phyloP scores from a whole-genome alignment of 2,888 invertebrate genomes.

The Hypselothyrea guttata region DNA sequence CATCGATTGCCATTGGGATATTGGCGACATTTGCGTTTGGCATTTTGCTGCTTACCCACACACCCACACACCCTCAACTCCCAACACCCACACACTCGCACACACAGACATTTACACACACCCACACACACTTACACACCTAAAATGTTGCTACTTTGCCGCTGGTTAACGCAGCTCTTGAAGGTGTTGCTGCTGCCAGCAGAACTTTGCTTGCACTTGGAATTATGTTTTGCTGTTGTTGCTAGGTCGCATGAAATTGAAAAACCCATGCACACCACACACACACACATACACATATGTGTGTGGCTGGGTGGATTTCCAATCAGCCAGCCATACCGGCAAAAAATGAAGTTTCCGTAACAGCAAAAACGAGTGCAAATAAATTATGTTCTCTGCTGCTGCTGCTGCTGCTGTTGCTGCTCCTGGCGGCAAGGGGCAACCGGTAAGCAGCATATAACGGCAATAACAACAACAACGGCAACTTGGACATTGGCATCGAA shows the following conservation, averaged over 20 bases:
- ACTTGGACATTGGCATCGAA: slow-evolving; percentile 62
- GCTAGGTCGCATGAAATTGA: slow-evolving; percentile 56
- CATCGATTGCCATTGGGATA: slow-evolving; percentile 77
- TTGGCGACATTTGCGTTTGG: slow-evolving; percentile 77
- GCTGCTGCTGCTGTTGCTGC: slow-evolving; percentile 25
- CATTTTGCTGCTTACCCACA: slow-evolving; percentile 62
- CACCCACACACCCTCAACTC: slow-evolving; percentile 2
- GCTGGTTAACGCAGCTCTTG: slow-evolving; percentile 41
- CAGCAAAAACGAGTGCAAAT: slow-evolving; percentile 56
- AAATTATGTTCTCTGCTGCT: slow-evolving; percentile 58
- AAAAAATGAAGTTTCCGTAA: slow-evolving; percentile 65
- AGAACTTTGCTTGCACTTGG: slow-evolving; percentile 71
- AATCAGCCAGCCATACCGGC: slow-evolving; percentile 52
- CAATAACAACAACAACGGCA: slow-evolving; percentile 7
- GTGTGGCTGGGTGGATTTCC: slow-evolving; percentile 45
- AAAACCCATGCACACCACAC: slow-evolving; percentile 38
- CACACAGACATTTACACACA: no score
- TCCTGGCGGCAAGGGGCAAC: slow-evolving; percentile 14
- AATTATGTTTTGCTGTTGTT: slow-evolving; percentile 40
- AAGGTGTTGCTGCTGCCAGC: slow-evolving; percentile 35
- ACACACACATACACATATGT: slow-evolving; percentile 6
- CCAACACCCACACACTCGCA: slow-evolving; percentile 7
- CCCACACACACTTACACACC: slow-evolving; percentile 2
- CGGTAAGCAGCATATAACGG: slow-evolving; percentile 39
- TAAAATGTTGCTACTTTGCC: slow-evolving; percentile 31